A percentile compares a stretch with the other conserved stretches of the same genome.
phyloP scores from a whole-genome alignment of 2,888 invertebrate species.

The Watsonalla cultraria region DNA sequence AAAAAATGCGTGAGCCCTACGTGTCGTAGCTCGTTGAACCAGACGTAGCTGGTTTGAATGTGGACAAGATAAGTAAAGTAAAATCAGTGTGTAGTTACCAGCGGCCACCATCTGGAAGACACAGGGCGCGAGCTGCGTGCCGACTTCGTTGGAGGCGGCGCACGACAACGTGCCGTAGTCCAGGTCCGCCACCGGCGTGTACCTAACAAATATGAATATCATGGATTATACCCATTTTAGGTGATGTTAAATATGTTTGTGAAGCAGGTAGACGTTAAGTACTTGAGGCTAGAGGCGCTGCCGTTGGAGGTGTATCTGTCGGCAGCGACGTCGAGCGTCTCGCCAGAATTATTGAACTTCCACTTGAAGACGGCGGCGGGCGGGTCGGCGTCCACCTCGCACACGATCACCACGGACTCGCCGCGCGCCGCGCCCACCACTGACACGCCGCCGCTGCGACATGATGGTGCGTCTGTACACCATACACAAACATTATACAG shows the following conservation, averaged over 20 bases:
- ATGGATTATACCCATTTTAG: neutral
- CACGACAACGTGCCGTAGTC: constrained; percentile 95
- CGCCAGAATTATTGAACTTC: constrained; percentile 97
- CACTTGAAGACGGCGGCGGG: constrained; percentile 93
- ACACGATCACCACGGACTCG: constrained; percentile 91
- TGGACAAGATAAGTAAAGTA: too few relatives aligned
- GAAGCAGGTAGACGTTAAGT: constrained; percentile 13
- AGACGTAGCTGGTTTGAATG: too few relatives aligned
- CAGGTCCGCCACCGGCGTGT: constrained; percentile 82
- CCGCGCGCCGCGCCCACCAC: constrained; percentile 93
- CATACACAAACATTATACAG: too few relatives aligned
- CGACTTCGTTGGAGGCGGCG: constrained; percentile 90
- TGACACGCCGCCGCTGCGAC: constrained; percentile 85
- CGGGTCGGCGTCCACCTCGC: constrained; percentile 95
- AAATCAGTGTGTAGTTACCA: constrained; percentile 75
- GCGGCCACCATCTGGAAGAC: constrained; percentile 94
- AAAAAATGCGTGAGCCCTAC: neutral
- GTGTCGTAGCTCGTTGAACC: too few relatives aligned
- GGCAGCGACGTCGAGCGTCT: constrained; percentile 89
- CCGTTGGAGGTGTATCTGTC: constrained; percentile 89
- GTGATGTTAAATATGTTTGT: neutral
- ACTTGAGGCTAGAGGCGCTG: constrained; percentile 83
- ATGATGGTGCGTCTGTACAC: constrained; percentile 88
- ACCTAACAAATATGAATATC: constrained; percentile 37
- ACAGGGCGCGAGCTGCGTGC: constrained; percentile 89